Conservation (phyloP, 92 coral and sea anemone species). For the Isaurus tuberculatus region DNA sequence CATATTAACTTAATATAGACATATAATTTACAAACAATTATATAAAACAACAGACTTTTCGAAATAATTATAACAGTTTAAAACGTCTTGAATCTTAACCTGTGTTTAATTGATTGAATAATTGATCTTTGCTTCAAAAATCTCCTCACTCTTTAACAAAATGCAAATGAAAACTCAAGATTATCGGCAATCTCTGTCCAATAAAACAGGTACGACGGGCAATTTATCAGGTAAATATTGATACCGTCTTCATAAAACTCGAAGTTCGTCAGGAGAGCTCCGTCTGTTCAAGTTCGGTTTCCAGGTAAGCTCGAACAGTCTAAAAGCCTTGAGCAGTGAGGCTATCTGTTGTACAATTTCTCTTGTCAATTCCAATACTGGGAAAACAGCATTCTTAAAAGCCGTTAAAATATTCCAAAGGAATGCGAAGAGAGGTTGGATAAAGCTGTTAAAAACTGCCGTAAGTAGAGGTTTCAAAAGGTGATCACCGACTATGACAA, state of each 20-base stretch:
- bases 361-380: conserved; percentile 77
- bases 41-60: too few relatives aligned
- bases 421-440: conserved; percentile 82
- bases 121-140: too few relatives aligned
- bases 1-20: too few relatives aligned
- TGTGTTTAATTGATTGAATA: too few relatives aligned
- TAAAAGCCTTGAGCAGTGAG: conserved; percentile 76
- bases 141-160: too few relatives aligned
- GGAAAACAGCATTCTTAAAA: conserved; percentile 73
- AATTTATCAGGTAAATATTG: too few relatives aligned
- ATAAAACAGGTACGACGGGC: too few relatives aligned
- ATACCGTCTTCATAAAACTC: conserved; percentile 15
- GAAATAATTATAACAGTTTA: too few relatives aligned
- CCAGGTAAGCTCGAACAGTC: conserved; percentile 95
- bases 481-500: conserved; percentile 81
- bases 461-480: conserved; percentile 80
- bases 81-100: too few relatives aligned
- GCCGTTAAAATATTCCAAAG: conserved; percentile 78
- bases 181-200: too few relatives aligned
- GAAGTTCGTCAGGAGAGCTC: background rate
- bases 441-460: conserved; percentile 76
- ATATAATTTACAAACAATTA: too few relatives aligned
- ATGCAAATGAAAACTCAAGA: too few relatives aligned
- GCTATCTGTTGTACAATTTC: conserved; percentile 66
- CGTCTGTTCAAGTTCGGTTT: conserved; percentile 51